Conservation (phyloP, 2,888 invertebrate species). For the Drosophila birchii region DNA sequence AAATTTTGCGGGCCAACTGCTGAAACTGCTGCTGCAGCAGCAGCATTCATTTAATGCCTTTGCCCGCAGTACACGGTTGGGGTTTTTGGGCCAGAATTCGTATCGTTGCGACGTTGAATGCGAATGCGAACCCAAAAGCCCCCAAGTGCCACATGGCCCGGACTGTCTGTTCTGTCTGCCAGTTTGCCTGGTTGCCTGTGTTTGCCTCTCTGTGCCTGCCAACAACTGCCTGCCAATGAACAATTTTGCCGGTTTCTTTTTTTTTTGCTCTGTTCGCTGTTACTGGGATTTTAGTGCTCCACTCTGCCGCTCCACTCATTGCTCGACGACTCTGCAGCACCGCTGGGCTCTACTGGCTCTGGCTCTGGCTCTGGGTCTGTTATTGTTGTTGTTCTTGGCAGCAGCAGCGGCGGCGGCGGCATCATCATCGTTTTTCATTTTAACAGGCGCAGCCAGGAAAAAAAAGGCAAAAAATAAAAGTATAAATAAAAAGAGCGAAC, state of each 20-base stretch:
- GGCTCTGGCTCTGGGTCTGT: constrained; percentile 26
- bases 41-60: constrained; percentile 42
- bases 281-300: constrained; percentile 47
- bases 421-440: constrained; percentile 64
- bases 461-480: constrained; percentile 47
- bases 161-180: constrained; percentile 18
- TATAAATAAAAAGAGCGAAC: constrained; percentile 56
- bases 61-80: constrained; percentile 28
- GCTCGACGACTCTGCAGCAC: constrained; percentile 27
- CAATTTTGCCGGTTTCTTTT: constrained; percentile 54
- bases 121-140: constrained; percentile 33
- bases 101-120: constrained; percentile 3
- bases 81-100: constrained; percentile 23
- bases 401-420: constrained; percentile 36
- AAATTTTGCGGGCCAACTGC: constrained; percentile 29
- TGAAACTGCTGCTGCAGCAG: constrained; percentile 15
- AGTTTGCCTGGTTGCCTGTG: constrained; percentile 8
- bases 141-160: constrained; percentile 36
- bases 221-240: constrained; percentile 42
- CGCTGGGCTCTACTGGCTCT: constrained; percentile 25
- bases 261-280: constrained; percentile 32
- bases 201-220: constrained; percentile 39
- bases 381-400: constrained; percentile 36
- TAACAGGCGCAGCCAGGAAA: constrained; percentile 53
- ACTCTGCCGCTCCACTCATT: constrained; percentile 49